Evolutionary conservation across 2,113 vertebrate species (phyloP), one percentile per base, ranked within the genome.

Genomic region (Laticauda colubrina): DNA sequence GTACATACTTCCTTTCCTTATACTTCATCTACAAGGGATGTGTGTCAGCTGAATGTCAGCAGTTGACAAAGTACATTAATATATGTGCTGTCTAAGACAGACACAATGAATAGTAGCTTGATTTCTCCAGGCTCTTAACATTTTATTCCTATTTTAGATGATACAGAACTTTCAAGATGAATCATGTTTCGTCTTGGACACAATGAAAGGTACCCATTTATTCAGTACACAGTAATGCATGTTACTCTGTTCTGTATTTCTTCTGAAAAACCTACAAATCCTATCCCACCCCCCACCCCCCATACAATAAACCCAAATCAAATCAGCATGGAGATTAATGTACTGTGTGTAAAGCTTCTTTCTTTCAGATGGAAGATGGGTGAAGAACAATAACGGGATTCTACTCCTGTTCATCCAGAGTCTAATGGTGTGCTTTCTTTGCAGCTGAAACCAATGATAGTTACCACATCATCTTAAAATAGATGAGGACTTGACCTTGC

Each of bases 141-240:
- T n/a, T 92, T 93, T 20, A 0, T 94, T 96, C 5, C 23, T 92
- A 90, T 89, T 95, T 91, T 97, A 99, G 99, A 99, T 99, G 99
- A 99, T 99, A 93, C 99, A 99, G 96, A 99, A 99, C 96, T 99
- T 99, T 97, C 99, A 99, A 95, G 99, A 99, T 87, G 99, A 99
- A 97, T 98, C 99, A 5, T 99, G 98, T 97, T 99, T 99, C 95
- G 97, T 99, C 95, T 97, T 99, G 97, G 99, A 99, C 97, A 99
- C 99, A 91, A 99, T 99, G 98, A 99, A 99, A 99, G 99, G 99
- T 98, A 98, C 26, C 26, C 94, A 86, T 1, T 0, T 9, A 23
- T 7, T 81, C 39, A 0, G 0, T 2, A n/a, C 24, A 59, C 34
- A 85, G 2, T 59, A 9, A 6, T 48, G 34, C 39, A 48, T 85